Conservation (phyloP, 2,888 invertebrate genomes). For the Trichacis sp. region DNA sequence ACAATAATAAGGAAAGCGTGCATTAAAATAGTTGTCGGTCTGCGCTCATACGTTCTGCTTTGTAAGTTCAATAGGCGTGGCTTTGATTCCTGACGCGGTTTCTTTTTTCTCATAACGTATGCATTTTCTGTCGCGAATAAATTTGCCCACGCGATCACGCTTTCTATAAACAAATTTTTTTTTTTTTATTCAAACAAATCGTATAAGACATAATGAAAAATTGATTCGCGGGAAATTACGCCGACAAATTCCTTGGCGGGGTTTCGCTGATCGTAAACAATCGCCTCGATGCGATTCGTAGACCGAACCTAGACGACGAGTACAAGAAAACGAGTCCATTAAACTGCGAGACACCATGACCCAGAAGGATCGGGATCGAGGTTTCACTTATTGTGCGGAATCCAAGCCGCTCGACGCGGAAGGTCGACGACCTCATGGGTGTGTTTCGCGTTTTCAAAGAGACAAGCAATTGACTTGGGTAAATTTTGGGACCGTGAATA, state of each 20-base stretch:
- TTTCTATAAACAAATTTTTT: no score
- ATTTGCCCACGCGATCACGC: no score
- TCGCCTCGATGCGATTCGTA: not conserved
- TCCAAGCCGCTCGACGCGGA: slow-evolving; percentile 10
- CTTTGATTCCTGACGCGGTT: not conserved
- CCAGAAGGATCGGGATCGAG: slow-evolving; percentile 31
- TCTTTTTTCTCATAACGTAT: no score
- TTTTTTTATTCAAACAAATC: no score
- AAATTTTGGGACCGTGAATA: no score
- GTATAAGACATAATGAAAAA: no score
- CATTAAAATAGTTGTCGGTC: not conserved
- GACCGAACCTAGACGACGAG: slow-evolving; percentile 25
- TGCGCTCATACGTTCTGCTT: not conserved
- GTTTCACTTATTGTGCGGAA: slow-evolving; percentile 34
- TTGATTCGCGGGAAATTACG: no score
- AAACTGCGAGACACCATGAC: slow-evolving; percentile 34
- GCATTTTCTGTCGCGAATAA: no score
- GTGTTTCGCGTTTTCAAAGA: not conserved
- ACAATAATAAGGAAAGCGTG: not conserved
- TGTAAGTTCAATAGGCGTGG: not conserved
- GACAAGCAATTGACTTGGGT: no score
- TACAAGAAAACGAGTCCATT: slow-evolving; percentile 24
- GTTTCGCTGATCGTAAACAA: not conserved
- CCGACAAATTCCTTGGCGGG: no score
- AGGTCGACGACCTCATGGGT: slow-evolving; percentile 13